Evolutionary conservation across 2,888 invertebrate species (phyloP), one percentile per base, ranked within the genome.

Genomic region (Hirtodrosophila cameraria): DNA sequence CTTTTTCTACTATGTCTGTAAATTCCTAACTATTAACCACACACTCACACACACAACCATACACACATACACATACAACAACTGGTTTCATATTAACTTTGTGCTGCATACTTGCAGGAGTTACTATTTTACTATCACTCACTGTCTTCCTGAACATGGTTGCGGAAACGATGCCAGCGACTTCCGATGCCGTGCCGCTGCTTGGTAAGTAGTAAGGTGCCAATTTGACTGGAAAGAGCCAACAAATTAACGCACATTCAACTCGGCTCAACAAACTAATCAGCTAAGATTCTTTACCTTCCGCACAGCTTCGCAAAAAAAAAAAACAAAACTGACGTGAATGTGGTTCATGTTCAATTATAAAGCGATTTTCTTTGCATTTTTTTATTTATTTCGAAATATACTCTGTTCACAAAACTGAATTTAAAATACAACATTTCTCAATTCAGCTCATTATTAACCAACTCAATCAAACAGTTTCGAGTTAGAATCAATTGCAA

Each of bases 131-230:
- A 89, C 94, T 99, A 92, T 98, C 98, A 90, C 94, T 99, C 92
- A 98, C 98, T 92, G 98, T 99, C 93, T 98, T 98, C 93, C 94
- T 98, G 90, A 97, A 98, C 92, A 97, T 98, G 95, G 98, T 98
- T 88, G 98, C 98, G 86, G 98, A 98, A 93, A 98, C 97, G 90
- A 97, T 99, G 97, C 98, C 98, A 86, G 97, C 97, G 89, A 98
- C 98, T 71, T 98, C 98, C 76, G 97, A 97, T 91, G 97, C 97
- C 80, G 97, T 97, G 89, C 96, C 96, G 84, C 93, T 96, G 87
- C 93, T 96, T 91, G 96, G 96, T 94, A 92, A 92, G 89, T 89
- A 59, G 11, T 4, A 4, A 23, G n/a, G 41, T 58, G 54, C 18
- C 18, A 23, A 31, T 42, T 59, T 33, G 33, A 15, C 25, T 13